Evolutionary conservation across 2,113 vertebrate genomes (phyloP).

Genomic region (Raja brachyura): DNA sequence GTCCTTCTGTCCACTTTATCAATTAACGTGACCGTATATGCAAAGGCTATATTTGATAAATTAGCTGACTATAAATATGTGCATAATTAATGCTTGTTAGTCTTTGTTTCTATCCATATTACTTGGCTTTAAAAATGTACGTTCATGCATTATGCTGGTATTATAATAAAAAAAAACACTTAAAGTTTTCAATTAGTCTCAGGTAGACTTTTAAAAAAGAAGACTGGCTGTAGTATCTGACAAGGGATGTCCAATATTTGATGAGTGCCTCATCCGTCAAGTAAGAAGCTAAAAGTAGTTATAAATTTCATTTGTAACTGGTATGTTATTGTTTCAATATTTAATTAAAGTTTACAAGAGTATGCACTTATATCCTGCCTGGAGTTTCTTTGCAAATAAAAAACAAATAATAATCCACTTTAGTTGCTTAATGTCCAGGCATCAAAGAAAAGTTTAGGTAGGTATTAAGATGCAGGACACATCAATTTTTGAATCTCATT

Average conservation of each 20-base stretch:
- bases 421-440: not conserved
- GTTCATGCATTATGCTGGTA: not conserved
- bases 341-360: slow-evolving; percentile 8
- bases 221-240: not conserved
- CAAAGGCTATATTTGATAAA: not conserved
- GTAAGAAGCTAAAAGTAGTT: not conserved
- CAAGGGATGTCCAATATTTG: not conserved
- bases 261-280: not conserved
- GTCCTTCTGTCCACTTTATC: not conserved
- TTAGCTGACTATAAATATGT: not conserved
- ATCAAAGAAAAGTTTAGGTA: not conserved
- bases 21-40: not conserved
- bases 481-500: not conserved
- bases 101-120: not conserved
- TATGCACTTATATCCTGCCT: not conserved
- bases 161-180: not conserved
- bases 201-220: not conserved
- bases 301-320: slow-evolving; percentile 5
- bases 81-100: not conserved
- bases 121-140: not conserved
- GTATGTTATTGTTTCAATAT: not conserved
- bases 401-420: not conserved
- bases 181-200: not conserved
- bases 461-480: not conserved
- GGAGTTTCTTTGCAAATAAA: not conserved